phyloP scores from a whole-genome alignment of 2,113 vertebrate genomes.

The Amia ocellicauda region DNA sequence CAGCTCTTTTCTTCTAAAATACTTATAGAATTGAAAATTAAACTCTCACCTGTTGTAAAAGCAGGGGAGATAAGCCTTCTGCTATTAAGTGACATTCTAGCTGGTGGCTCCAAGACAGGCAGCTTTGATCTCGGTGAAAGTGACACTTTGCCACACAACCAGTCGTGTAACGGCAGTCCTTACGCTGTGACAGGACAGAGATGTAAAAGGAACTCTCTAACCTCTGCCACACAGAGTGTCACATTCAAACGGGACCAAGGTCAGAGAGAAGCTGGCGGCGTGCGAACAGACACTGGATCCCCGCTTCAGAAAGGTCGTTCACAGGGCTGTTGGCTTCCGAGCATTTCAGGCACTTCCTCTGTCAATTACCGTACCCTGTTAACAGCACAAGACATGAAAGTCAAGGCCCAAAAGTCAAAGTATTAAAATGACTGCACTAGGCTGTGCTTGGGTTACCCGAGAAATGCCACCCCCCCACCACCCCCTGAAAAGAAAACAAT shows the following conservation, averaged over 20 bases:
- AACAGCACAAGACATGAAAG: slow-evolving; percentile 41
- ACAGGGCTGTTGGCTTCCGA: slow-evolving; percentile 34
- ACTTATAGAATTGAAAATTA: too few relatives aligned
- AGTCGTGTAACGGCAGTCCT: not conserved
- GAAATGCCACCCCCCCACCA: too few relatives aligned
- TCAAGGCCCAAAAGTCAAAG: slow-evolving; percentile 30
- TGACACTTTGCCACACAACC: not conserved
- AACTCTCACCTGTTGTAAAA: not conserved
- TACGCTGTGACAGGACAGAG: slow-evolving; percentile 36
- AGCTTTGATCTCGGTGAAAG: not conserved
- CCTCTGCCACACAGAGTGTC: slow-evolving; percentile 50
- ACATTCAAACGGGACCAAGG: slow-evolving; percentile 61
- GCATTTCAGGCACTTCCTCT: slow-evolving; percentile 61
- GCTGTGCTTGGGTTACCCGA: too few relatives aligned
- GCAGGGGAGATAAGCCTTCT: not conserved
- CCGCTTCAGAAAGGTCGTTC: slow-evolving; percentile 44
- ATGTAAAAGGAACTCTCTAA: slow-evolving; percentile 16
- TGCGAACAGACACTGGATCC: slow-evolving; percentile 55
- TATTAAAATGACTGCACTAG: too few relatives aligned
- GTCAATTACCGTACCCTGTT: slow-evolving; percentile 65
- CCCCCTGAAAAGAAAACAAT: too few relatives aligned
- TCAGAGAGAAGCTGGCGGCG: slow-evolving; percentile 13
- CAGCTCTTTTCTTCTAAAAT: too few relatives aligned
- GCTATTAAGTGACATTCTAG: not conserved
- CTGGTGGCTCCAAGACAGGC: not conserved